phyloP scores from a whole-genome alignment of 2,888 invertebrate genomes.

The Ornithoptera priamus region DNA sequence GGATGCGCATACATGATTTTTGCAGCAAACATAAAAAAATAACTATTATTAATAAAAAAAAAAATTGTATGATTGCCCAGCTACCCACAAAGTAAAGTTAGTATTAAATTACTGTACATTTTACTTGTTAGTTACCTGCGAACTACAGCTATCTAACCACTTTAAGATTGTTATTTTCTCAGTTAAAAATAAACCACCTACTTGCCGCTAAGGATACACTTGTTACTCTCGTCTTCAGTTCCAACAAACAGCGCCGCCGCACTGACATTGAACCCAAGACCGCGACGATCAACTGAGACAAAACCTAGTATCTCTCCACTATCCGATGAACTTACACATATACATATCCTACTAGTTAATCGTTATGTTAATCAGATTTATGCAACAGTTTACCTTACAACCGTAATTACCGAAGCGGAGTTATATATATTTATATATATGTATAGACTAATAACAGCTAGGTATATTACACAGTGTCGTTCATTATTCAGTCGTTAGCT shows the following conservation, averaged over 20 bases:
- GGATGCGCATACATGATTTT: slow-evolving; percentile 63
- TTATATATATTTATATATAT: slow-evolving; percentile 42
- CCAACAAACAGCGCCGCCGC: slow-evolving; percentile 3
- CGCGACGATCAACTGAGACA: slow-evolving; percentile 49
- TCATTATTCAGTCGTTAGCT: slow-evolving; percentile 31
- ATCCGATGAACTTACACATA: slow-evolving; percentile 60
- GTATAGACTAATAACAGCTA: slow-evolving; percentile 54
- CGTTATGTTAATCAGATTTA: slow-evolving; percentile 76
- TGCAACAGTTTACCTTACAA: slow-evolving; percentile 73
- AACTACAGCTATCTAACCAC: slow-evolving; percentile 67
- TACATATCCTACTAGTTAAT: slow-evolving; percentile 64
- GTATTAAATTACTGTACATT: slow-evolving; percentile 76
- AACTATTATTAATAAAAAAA: slow-evolving; percentile 70
- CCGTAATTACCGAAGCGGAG: slow-evolving; percentile 69
- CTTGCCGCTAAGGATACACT: slow-evolving; percentile 47
- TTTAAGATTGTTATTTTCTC: slow-evolving; percentile 43
- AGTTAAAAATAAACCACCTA: slow-evolving; percentile 45
- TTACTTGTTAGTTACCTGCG: slow-evolving; percentile 63
- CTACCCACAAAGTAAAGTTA: slow-evolving; percentile 78
- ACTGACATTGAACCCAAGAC: slow-evolving; percentile 36
- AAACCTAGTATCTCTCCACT: slow-evolving; percentile 57
- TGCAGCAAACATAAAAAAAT: slow-evolving; percentile 57
- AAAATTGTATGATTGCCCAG: slow-evolving; percentile 76
- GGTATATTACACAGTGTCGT: slow-evolving; percentile 51
- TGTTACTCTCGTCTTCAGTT: slow-evolving; percentile 6